Conservation (phyloP, 2,797 vertebrate species). For the Chrysocyon brachyurus region DNA sequence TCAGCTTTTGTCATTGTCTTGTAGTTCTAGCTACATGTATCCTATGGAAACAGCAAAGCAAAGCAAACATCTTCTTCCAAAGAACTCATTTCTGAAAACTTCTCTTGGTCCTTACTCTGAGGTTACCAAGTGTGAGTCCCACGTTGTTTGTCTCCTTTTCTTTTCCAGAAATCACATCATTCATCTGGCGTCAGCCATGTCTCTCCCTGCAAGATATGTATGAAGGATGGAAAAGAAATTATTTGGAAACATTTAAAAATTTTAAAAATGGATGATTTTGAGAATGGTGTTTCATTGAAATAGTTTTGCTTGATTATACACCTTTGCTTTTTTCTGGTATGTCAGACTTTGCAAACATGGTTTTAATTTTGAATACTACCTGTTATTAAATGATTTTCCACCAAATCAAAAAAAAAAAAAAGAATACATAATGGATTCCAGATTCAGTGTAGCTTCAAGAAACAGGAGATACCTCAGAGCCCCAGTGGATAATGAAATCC, state of each 20-base stretch:
- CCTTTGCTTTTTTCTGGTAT: slow-evolving; percentile 63
- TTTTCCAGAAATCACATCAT: slow-evolving; percentile 54
- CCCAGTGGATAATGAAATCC: slow-evolving; percentile 83
- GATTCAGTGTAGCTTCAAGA: slow-evolving; percentile 84
- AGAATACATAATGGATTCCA: slow-evolving; percentile 84
- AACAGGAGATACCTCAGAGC: slow-evolving; percentile 84
- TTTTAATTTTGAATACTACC: slow-evolving; percentile 75
- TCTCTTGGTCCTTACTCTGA: neutral
- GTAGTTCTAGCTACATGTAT: neutral
- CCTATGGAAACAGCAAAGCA: slow-evolving; percentile 51
- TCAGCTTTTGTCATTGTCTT: neutral
- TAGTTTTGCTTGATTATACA: slow-evolving; percentile 33
- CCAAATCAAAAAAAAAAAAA: slow-evolving; percentile 1
- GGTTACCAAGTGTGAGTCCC: neutral
- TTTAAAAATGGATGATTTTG: slow-evolving; percentile 18
- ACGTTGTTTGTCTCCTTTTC: neutral
- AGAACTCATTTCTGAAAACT: neutral
- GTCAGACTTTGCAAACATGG: slow-evolving; percentile 72
- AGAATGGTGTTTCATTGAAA: neutral
- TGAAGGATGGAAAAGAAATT: neutral
- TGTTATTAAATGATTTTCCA: slow-evolving; percentile 75
- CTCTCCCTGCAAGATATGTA: neutral
- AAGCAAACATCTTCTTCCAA: neutral
- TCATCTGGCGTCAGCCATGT: slow-evolving; percentile 35
- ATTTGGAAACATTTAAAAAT: slow-evolving; percentile 47